phyloP scores from a whole-genome alignment of 2,797 vertebrate genomes.

The Decapterus maruadsi region DNA sequence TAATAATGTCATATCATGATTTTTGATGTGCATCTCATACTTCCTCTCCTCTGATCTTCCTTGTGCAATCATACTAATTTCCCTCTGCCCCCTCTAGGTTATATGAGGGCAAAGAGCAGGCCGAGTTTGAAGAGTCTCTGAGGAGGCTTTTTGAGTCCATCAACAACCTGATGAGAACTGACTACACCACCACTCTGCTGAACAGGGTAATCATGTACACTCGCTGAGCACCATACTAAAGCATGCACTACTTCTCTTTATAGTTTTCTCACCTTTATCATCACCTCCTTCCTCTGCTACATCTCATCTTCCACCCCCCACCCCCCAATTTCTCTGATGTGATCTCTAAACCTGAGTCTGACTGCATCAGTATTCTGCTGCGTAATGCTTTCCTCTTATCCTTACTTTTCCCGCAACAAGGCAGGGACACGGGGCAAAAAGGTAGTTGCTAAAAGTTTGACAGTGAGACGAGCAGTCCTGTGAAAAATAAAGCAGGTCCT shows the following conservation, averaged over 20 bases:
- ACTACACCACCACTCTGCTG: slow-evolving; percentile 91
- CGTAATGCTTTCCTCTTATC: slow-evolving; percentile 18
- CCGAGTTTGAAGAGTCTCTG: slow-evolving; percentile 96
- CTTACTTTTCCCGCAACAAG: not conserved
- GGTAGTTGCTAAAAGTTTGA: slow-evolving; percentile 28
- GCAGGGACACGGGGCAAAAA: slow-evolving; percentile 9
- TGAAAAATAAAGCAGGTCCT: slow-evolving; percentile 37
- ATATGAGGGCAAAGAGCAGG: slow-evolving; percentile 97
- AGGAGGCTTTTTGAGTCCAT: slow-evolving; percentile 97
- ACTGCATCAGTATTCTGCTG: slow-evolving; percentile 42
- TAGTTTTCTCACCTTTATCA: not conserved
- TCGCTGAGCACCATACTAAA: not conserved
- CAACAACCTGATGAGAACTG: slow-evolving; percentile 96
- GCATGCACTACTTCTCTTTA: not conserved
- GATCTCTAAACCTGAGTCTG: slow-evolving; percentile 11
- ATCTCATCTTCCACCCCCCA: slow-evolving; percentile 16
- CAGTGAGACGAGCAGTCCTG: slow-evolving; percentile 17
- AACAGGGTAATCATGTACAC: slow-evolving; percentile 87
- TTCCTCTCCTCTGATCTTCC: slow-evolving; percentile 3
- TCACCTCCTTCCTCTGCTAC: not conserved
- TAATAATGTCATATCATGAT: slow-evolving; percentile 5
- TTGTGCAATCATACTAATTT: slow-evolving; percentile 23
- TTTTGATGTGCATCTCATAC: not conserved
- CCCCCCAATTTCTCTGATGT: slow-evolving; percentile 3
- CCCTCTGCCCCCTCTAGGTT: slow-evolving; percentile 80